Percentiles rank a stretch among this genome's conserved stretches.
phyloP scores from a whole-genome alignment of 1,140 invertebrate species.

The Drosophila simulans region DNA sequence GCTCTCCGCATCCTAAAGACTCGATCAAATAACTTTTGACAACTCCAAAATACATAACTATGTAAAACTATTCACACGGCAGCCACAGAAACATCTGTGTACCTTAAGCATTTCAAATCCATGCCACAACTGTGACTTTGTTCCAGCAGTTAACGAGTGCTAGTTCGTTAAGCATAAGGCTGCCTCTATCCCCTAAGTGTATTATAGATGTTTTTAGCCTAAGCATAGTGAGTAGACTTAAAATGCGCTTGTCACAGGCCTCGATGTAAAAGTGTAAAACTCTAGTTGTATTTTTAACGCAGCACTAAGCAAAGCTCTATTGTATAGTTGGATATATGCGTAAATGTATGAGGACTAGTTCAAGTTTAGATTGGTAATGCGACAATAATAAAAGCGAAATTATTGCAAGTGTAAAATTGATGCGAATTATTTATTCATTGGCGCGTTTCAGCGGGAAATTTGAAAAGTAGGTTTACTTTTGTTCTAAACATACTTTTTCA shows the following conservation, averaged over 20 bases:
- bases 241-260: conserved; percentile 6
- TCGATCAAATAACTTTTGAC: conserved; percentile 22
- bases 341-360: conserved; percentile 56
- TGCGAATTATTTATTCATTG: not conserved
- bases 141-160: conserved; percentile 50
- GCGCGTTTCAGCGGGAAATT: not conserved
- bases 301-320: conserved; percentile 68
- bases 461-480: not conserved
- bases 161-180: conserved; percentile 50
- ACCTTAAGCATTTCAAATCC: conserved; percentile 30
- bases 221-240: conserved; percentile 17
- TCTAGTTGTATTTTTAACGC: conserved; percentile 58
- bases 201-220: conserved; percentile 67
- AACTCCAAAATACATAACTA: conserved; percentile 8
- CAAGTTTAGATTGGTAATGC: conserved; percentile 80
- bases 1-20: conserved; percentile 22
- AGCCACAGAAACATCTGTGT: conserved; percentile 3
- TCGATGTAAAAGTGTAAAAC: conserved; percentile 31
- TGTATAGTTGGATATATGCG: conserved; percentile 71
- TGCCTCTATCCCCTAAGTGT: conserved; percentile 57
- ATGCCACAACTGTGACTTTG: conserved; percentile 59
- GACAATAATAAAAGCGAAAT: conserved; percentile 80
- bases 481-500: no score
- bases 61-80: conserved; percentile 20
- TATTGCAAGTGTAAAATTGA: conserved; percentile 50